These are phyloP conservation scores for Apamea monoglypha DNA, from an alignment of 2,888 invertebrate genomes.

Conservation along the genomic window DNA sequence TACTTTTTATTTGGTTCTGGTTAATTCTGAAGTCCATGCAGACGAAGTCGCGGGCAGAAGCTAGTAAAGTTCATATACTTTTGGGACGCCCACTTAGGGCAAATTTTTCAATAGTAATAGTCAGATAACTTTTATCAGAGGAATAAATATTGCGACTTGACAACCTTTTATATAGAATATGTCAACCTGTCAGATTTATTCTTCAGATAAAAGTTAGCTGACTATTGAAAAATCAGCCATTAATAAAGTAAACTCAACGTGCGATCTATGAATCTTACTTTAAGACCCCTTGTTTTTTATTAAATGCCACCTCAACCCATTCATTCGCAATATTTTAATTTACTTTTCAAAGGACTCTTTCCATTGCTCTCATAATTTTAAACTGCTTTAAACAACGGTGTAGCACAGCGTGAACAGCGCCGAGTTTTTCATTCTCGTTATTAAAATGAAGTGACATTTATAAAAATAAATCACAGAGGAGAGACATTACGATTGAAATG, in stretches of 20 bases:
- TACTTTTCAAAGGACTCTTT: constrained; percentile 14
- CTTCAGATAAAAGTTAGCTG: no score
- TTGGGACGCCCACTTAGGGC: no score
- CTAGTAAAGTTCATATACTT: no score
- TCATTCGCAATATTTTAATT: constrained; percentile 34
- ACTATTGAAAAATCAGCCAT: no score
- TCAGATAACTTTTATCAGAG: no score
- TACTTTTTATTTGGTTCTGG: no score
- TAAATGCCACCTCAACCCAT: constrained; percentile 15
- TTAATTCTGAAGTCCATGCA: no score
- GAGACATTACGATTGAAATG: background rate
- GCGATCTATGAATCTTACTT: background rate
- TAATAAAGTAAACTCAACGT: background rate
- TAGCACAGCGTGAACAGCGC: background rate
- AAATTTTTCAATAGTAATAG: no score
- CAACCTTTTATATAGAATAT: no score
- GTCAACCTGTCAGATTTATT: no score
- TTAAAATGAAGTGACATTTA: constrained; percentile 11
- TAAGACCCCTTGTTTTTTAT: background rate
- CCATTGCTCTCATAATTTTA: constrained; percentile 19
- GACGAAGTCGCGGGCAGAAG: no score
- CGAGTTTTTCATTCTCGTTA: constrained; percentile 13
- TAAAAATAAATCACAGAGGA: background rate
- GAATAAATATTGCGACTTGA: no score
- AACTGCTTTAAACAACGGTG: constrained; percentile 26